These are phyloP conservation scores for Falcaria lacertinaria DNA, from an alignment of 2,888 invertebrate species.

Conservation along the genomic window DNA sequence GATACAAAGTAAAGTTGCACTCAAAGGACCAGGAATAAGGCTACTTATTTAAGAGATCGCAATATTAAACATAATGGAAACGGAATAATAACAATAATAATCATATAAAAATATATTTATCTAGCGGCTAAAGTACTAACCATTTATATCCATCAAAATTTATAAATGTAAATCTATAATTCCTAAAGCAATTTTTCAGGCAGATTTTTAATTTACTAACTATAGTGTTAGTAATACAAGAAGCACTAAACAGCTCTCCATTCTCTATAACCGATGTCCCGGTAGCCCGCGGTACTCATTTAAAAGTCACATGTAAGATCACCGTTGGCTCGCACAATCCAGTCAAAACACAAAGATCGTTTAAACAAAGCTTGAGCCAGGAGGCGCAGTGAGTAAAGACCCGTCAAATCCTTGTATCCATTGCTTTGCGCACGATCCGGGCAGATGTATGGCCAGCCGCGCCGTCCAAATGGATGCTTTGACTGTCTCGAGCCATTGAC, in stretches of 20 bases:
- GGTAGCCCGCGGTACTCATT: not conserved
- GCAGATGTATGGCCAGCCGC: slow-evolving; percentile 59
- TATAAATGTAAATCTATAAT: too few relatives aligned
- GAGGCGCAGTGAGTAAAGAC: slow-evolving; percentile 54
- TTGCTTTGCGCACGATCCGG: slow-evolving; percentile 63
- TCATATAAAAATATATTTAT: too few relatives aligned
- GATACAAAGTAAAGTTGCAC: not conserved
- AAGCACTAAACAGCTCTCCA: not conserved
- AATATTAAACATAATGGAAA: too few relatives aligned
- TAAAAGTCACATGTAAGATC: slow-evolving; percentile 3
- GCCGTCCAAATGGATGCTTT: slow-evolving; percentile 13
- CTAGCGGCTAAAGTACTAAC: too few relatives aligned
- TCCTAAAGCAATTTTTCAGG: too few relatives aligned
- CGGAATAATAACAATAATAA: too few relatives aligned
- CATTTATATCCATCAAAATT: too few relatives aligned
- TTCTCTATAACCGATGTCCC: not conserved
- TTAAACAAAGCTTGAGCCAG: slow-evolving; percentile 54
- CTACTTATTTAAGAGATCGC: too few relatives aligned
- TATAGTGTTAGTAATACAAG: too few relatives aligned
- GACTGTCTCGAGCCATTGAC: slow-evolving; percentile 49
- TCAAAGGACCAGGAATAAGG: too few relatives aligned
- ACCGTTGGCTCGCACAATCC: slow-evolving; percentile 2
- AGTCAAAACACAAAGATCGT: slow-evolving; percentile 41
- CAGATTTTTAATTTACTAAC: too few relatives aligned
- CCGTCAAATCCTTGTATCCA: slow-evolving; percentile 66